Conservation (phyloP, 2,888 invertebrate genomes). For the Hartigia nigra region DNA sequence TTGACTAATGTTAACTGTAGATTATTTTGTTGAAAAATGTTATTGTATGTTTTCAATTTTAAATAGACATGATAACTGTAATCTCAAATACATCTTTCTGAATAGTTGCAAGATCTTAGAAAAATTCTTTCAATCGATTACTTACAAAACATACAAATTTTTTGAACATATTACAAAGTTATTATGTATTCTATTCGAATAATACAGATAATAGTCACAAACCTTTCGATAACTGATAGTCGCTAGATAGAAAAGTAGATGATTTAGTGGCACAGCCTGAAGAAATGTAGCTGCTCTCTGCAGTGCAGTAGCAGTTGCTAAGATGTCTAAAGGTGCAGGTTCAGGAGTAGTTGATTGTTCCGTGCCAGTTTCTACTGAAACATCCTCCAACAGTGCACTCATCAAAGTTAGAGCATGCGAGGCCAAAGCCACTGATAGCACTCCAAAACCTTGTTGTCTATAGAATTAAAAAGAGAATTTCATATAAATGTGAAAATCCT, state of each 20-base stretch:
- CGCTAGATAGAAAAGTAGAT: constrained; percentile 88
- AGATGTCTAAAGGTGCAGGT: constrained; percentile 74
- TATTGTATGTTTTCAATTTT: neutral
- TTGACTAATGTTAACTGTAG: too few species aligned
- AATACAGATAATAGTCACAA: constrained; percentile 7
- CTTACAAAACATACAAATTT: neutral
- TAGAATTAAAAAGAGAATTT: constrained; percentile 17
- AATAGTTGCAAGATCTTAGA: neutral
- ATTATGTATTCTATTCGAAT: too few species aligned
- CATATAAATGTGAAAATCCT: neutral
- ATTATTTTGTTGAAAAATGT: too few species aligned
- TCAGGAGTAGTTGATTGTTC: constrained; percentile 61
- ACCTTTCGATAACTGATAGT: constrained; percentile 91
- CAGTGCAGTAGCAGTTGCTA: constrained; percentile 75
- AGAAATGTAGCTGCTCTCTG: constrained; percentile 79
- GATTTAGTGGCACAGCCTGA: constrained; percentile 79
- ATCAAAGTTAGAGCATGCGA: constrained; percentile 84
- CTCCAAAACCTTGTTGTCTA: constrained; percentile 89
- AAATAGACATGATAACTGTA: neutral
- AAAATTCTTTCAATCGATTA: neutral
- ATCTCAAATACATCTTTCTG: neutral
- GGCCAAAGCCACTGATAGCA: constrained; percentile 89
- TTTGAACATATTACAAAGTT: neutral
- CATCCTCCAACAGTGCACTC: constrained; percentile 80
- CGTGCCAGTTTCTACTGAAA: constrained; percentile 75